Conservation (phyloP, 2,888 invertebrate genomes). For the Ceratothoa steindachneri region DNA sequence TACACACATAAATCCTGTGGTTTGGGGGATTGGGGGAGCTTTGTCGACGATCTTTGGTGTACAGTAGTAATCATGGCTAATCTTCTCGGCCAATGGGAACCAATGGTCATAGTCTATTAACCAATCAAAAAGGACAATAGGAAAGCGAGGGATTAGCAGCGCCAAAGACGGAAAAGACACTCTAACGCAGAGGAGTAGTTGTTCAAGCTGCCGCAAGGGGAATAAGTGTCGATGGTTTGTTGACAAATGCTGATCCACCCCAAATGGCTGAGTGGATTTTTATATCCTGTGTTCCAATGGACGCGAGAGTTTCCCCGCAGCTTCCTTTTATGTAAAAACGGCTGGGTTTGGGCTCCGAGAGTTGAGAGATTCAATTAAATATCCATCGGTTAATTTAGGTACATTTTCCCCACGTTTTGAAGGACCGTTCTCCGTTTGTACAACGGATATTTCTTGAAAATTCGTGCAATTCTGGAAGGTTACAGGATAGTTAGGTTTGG, state of each 20-base stretch:
- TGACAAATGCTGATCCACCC: background rate
- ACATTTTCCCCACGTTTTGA: too few relatives aligned
- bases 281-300: background rate
- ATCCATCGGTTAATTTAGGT: too few relatives aligned
- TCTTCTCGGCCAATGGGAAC: background rate
- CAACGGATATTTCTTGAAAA: too few relatives aligned
- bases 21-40: too few relatives aligned
- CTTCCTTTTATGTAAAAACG: too few relatives aligned
- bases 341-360: too few relatives aligned
- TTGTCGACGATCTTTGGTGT: too few relatives aligned
- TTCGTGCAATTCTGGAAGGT: too few relatives aligned
- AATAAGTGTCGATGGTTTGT: background rate
- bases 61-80: conserved; percentile 13
- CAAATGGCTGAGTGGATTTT: background rate
- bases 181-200: conserved; percentile 2
- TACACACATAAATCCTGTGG: background rate
- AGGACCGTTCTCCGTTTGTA: too few relatives aligned
- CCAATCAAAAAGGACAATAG: conserved; percentile 12
- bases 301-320: too few relatives aligned
- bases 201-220: conserved; percentile 1
- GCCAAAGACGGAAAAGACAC: conserved; percentile 9
- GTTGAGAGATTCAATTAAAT: too few relatives aligned
- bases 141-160: background rate
- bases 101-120: conserved; percentile 10
- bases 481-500: too few relatives aligned